Conservation (phyloP, 2,797 vertebrate genomes). For the Periophthalmus magnuspinnatus region DNA sequence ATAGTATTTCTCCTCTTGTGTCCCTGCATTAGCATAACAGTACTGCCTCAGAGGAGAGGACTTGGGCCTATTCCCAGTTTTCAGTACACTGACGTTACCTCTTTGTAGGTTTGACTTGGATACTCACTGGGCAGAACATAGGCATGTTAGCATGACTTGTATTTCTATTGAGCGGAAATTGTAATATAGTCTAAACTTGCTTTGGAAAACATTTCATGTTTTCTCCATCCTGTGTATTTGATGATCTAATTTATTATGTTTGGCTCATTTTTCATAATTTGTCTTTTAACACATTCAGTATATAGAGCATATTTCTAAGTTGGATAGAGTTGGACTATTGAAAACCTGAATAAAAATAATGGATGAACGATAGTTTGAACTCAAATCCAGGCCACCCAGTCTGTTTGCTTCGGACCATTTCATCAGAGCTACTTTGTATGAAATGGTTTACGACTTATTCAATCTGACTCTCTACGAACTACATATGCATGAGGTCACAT, state of each 20-base stretch:
- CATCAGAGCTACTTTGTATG: neutral
- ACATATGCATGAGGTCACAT: no score
- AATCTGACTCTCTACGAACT: no score
- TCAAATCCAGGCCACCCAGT: neutral
- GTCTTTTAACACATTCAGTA: neutral
- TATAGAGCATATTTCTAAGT: neutral
- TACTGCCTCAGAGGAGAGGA: neutral
- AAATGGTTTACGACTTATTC: no score
- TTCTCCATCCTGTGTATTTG: neutral
- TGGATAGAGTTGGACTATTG: neutral
- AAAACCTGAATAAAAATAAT: neutral
- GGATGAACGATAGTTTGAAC: neutral
- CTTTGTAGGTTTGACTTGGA: neutral
- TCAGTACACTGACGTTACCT: neutral
- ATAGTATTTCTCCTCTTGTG: no score
- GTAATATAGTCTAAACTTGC: neutral
- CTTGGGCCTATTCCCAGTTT: neutral
- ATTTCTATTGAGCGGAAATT: neutral
- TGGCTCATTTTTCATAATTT: constrained; percentile 2
- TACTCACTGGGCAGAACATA: no score
- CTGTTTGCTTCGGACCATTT: neutral
- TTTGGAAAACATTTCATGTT: neutral
- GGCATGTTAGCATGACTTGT: neutral
- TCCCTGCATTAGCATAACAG: no score
- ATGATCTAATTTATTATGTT: neutral